Conservation (phyloP, 2,113 vertebrate genomes). For the Odobenus rosmarus region DNA sequence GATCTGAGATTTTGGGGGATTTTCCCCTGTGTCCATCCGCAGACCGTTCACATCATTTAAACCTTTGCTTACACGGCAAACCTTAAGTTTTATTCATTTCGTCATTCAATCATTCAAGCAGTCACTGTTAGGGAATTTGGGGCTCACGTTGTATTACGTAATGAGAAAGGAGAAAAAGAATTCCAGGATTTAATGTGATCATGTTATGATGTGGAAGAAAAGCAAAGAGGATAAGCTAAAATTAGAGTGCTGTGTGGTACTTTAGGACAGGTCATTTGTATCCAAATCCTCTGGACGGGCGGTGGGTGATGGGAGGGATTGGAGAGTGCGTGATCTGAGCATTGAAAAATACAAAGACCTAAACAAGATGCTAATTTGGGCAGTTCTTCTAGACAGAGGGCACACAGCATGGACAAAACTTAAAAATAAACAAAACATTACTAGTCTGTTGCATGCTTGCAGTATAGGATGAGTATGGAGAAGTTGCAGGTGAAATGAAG, state of each 20-base stretch:
- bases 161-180: background rate
- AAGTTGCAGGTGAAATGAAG: background rate
- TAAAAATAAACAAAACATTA: background rate
- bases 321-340: background rate
- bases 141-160: background rate
- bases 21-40: background rate
- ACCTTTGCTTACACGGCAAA: background rate
- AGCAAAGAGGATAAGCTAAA: background rate
- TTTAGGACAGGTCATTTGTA: rapidly evolving
- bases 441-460: background rate
- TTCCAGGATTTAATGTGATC: background rate
- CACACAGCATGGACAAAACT: background rate
- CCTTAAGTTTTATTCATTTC: background rate
- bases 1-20: background rate
- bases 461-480: background rate
- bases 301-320: too few relatives aligned
- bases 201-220: background rate
- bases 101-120: background rate
- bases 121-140: background rate
- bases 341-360: background rate
- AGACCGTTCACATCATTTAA: background rate
- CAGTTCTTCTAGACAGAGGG: background rate
- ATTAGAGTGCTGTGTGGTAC: rapidly evolving
- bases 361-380: background rate
- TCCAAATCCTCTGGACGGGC: background rate